Evolutionary conservation across 2,113 vertebrate species (phyloP).

Genomic region (Festucalex cinctus): DNA sequence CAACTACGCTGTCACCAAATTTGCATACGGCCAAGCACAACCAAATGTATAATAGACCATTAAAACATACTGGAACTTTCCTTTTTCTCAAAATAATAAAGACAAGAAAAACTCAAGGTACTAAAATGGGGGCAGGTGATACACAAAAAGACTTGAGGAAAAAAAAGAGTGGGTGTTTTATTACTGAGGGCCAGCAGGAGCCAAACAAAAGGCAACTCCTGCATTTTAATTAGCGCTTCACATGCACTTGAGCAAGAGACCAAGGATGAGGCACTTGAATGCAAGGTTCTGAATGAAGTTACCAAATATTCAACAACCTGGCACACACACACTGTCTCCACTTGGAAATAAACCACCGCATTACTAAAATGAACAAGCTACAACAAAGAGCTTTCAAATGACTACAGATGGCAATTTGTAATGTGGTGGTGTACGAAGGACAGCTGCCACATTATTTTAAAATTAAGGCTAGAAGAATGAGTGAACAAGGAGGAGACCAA

Average conservation of each 20-base stretch:
- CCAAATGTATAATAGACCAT: constrained; percentile 19
- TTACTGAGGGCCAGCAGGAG: constrained; percentile 15
- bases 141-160: neutral
- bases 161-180: neutral
- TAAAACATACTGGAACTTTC: neutral
- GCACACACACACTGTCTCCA: neutral
- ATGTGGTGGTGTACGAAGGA: neutral
- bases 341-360: neutral
- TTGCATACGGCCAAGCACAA: constrained; percentile 28
- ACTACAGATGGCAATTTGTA: constrained; percentile 63
- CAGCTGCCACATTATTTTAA: neutral
- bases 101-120: neutral
- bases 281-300: constrained; percentile 25
- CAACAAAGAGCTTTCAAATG: neutral
- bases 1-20: constrained; percentile 39
- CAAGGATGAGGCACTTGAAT: constrained; percentile 24
- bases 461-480: neutral
- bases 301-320: constrained; percentile 40
- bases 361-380: too few relatives aligned
- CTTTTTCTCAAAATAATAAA: neutral
- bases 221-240: constrained; percentile 49
- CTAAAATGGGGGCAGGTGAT: neutral
- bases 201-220: constrained; percentile 27
- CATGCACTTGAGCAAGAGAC: constrained; percentile 30
- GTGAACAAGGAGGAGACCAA: neutral